Percentiles rank a stretch among this genome's conserved stretches.
Conservation (phyloP, 64 coral and sea anemone species). For the Montipora capricornis region DNA sequence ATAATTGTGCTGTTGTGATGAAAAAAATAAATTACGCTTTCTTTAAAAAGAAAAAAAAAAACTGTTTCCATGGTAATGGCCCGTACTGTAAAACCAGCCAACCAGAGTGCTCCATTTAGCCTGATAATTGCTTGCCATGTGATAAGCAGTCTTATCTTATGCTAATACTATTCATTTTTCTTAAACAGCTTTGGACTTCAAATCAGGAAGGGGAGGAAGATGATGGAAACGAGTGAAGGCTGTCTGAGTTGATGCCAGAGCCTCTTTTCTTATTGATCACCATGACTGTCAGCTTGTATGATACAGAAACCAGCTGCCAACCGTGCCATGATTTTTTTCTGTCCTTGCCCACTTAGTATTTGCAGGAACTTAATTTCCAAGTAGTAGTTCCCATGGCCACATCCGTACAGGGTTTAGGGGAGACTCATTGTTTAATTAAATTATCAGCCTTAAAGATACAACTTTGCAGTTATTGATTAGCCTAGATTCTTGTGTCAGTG, state of each 20-base stretch:
- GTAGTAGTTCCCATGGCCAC: background rate
- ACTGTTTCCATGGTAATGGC: too few species aligned
- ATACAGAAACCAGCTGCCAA: background rate
- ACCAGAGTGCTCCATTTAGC: too few species aligned
- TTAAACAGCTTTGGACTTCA: constrained; percentile 30
- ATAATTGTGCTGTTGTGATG: too few species aligned
- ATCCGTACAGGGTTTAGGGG: too few species aligned
- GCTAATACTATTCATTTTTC: background rate
- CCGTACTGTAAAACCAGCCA: too few species aligned
- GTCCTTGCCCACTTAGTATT: background rate
- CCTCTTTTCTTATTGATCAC: constrained; percentile 17
- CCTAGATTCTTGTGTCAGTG: background rate
- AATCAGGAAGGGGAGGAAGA: background rate
- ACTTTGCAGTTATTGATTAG: background rate
- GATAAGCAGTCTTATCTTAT: too few species aligned
- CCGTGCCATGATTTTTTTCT: background rate
- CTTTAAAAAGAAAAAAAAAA: too few species aligned
- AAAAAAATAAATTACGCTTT: too few species aligned
- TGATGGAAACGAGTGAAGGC: constrained; percentile 1
- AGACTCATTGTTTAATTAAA: too few species aligned
- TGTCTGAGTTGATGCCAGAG: background rate
- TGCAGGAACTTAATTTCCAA: background rate
- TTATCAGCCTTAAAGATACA: background rate
- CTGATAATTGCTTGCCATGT: too few species aligned
- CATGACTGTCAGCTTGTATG: constrained; percentile 37